Percentiles rank a stretch among this genome's conserved stretches.
These are phyloP conservation scores for Athalia rosae DNA, from an alignment of 2,888 invertebrate species.

Conservation along the genomic window DNA sequence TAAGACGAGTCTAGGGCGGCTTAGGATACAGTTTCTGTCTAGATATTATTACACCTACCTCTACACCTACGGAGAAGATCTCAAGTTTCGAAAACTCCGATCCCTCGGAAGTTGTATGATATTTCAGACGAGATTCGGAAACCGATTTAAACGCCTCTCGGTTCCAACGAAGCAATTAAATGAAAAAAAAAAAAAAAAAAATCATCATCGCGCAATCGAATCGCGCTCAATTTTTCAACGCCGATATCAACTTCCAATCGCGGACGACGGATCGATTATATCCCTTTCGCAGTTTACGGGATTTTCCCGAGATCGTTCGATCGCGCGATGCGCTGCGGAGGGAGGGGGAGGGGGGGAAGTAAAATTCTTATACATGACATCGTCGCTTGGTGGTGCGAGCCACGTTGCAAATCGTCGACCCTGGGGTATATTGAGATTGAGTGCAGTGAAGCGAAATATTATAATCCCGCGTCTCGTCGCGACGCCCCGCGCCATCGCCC, in stretches of 20 bases:
- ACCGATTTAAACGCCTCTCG: constrained; percentile 28
- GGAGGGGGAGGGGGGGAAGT: too few species aligned
- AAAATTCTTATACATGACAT: constrained; percentile 23
- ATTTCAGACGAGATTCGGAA: neutral
- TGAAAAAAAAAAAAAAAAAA: too few species aligned
- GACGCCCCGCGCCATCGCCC: constrained; percentile 19
- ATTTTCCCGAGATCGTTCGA: neutral
- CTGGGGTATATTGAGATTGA: constrained; percentile 67
- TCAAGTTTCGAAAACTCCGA: constrained; percentile 28
- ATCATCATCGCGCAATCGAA: too few species aligned
- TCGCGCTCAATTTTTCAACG: too few species aligned
- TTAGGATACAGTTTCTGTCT: constrained; percentile 18
- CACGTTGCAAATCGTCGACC: constrained; percentile 25
- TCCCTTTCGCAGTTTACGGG: neutral
- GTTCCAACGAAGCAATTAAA: neutral
- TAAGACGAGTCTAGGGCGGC: constrained; percentile 33
- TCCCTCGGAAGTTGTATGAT: constrained; percentile 4
- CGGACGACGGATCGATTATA: neutral
- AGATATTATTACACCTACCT: neutral
- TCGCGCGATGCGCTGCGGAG: neutral
- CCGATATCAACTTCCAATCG: too few species aligned
- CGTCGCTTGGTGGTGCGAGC: constrained; percentile 12
- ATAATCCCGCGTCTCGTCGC: constrained; percentile 61
- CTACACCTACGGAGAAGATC: constrained; percentile 4
- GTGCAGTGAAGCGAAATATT: constrained; percentile 70